Base-by-base conservation (phyloP, 2,888 invertebrate species). In the Nasonia oneida region DNA sequence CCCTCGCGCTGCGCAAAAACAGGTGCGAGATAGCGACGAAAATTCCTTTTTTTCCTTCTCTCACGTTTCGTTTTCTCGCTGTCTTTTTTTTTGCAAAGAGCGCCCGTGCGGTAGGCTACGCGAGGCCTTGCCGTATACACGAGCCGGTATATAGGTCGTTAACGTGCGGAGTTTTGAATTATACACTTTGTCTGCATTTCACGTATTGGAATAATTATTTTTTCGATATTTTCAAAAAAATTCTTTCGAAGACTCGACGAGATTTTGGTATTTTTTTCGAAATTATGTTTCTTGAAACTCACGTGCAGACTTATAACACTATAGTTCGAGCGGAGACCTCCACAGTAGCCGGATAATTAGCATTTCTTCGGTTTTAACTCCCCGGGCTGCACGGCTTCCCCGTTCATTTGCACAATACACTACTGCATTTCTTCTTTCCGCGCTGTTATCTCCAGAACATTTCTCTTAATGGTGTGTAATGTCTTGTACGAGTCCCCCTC, bases 21-120 rank as follows among this genome's bases (percentile, higher is more conserved):
- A 82, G 83, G 82, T 84, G 86, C 81, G 81, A 81, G 84, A 74
- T 76, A 81, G 84, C 84, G 77, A 81, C 84, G 86, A 84, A 86
- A 84, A 86, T 73, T 78, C 70, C 33, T 76, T 57, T 53, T 74
- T 81, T 81, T 61, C 33, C 42, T 15, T 23, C 37, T 37, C 47
- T 57, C 42, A 10, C 57, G 42, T 18, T 29, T 10, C 70, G 23
- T 61, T 39, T 23, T 61, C 61, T 42, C 50, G 18, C 15, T 75
- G 14, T 82, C 39, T 67, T 64, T 73, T 42, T 42, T 23, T 39
- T 71, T 39, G 39, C n/a, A 18, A 33, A 57, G 70, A 29, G 29
- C 29, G 3, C 57, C 15, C 23, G 39, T 39, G 73, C 14, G 39
- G 71, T 42, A 73, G 18, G 15, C 73, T 23, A n/a, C 39, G 73